These are phyloP conservation scores for Microchrysa polita DNA, from an alignment of 2,888 invertebrate genomes.

Conservation along the genomic window DNA sequence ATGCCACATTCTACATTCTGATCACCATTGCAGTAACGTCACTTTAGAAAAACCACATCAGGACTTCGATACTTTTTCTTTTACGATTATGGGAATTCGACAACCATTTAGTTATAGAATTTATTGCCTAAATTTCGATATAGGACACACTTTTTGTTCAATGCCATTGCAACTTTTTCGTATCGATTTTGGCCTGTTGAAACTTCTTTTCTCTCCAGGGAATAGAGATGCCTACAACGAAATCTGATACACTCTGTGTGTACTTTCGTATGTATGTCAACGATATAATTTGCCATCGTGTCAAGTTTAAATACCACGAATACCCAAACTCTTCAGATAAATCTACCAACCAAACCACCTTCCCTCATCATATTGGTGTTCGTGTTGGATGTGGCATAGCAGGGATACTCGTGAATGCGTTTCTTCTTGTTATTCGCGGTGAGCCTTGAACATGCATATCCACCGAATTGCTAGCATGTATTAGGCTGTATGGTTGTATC, in stretches of 20 bases:
- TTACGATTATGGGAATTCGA: slow-evolving; percentile 37
- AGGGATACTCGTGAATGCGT: not conserved
- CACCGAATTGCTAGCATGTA: not conserved
- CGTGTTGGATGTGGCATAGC: not conserved
- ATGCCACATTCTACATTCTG: no score
- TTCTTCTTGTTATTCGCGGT: not conserved
- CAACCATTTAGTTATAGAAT: slow-evolving; percentile 44
- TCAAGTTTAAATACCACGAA: slow-evolving; percentile 15
- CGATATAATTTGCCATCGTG: slow-evolving; percentile 37
- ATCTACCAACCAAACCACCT: not conserved
- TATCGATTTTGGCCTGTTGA: not conserved
- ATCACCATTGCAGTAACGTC: no score
- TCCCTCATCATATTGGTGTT: not conserved
- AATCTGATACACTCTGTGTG: not conserved
- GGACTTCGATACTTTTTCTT: slow-evolving; percentile 22
- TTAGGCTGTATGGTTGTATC: no score
- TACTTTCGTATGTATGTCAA: not conserved
- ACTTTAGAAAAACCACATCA: slow-evolving; percentile 26
- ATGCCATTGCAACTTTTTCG: not conserved
- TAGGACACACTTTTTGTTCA: not conserved
- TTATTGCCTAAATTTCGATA: slow-evolving; percentile 27
- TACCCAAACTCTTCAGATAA: not conserved
- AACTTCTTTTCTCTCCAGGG: slow-evolving; percentile 8
- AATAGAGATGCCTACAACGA: slow-evolving; percentile 7
- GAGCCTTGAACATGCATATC: not conserved